These are phyloP conservation scores for Tretioscincus oriximinensis DNA, from an alignment of 2,113 vertebrate species.

Conservation along the genomic window DNA sequence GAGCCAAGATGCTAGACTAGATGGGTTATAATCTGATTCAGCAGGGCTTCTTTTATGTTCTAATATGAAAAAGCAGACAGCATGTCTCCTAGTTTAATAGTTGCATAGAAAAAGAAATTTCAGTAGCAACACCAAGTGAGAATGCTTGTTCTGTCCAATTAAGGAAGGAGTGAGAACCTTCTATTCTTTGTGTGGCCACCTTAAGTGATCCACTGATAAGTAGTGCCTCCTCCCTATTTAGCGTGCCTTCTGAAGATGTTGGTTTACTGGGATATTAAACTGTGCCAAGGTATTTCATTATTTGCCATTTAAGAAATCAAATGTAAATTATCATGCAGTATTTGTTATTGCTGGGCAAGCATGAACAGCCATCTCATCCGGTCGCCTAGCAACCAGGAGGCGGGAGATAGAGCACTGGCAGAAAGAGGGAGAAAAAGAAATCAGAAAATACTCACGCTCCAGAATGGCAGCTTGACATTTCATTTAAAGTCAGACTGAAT, in stretches of 20 bases:
- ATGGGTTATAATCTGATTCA: no score
- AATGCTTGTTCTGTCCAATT: no score
- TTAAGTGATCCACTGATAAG: neutral
- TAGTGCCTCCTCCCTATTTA: neutral
- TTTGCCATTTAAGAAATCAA: conserved; percentile 51
- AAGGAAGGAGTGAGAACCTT: no score
- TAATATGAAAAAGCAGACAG: no score
- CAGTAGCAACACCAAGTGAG: no score
- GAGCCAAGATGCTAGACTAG: no score
- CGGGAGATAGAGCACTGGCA: conserved; percentile 44
- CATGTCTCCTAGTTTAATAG: no score
- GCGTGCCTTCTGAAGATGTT: conserved; percentile 15
- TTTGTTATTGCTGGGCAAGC: conserved; percentile 63
- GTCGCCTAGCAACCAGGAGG: conserved; percentile 74
- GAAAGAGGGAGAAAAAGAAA: conserved; percentile 65
- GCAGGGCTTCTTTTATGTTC: no score
- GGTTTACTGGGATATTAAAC: conserved; percentile 42
- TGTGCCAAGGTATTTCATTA: conserved; percentile 57
- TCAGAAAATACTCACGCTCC: conserved; percentile 45
- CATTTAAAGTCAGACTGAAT: conserved; percentile 53
- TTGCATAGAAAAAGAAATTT: no score
- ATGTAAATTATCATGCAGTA: conserved; percentile 66
- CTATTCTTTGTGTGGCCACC: no score
- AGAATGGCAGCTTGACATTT: conserved; percentile 57
- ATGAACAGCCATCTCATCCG: conserved; percentile 59